Percentiles rank a stretch among this genome's conserved stretches.
These are phyloP conservation scores for Cryptosula pallasiana DNA, from an alignment of 2,888 invertebrate genomes.

Conservation along the genomic window DNA sequence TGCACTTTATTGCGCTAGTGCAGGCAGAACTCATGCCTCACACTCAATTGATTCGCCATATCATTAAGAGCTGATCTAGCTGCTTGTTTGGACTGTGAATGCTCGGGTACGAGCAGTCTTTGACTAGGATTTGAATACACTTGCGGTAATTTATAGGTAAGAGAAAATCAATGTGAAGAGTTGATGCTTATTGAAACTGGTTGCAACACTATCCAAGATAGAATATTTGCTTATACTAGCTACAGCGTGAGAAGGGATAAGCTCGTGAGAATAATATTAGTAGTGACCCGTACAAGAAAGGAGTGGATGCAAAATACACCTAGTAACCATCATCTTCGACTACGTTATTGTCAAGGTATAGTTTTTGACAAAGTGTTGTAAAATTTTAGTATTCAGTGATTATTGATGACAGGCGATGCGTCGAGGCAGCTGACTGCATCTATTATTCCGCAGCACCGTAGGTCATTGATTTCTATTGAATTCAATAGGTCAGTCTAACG, in stretches of 20 bases:
- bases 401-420: too few species aligned
- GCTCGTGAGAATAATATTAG: not conserved
- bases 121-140: slow-evolving; percentile 3
- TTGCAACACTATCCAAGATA: not conserved
- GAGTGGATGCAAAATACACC: too few species aligned
- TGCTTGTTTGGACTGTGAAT: not conserved
- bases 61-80: not conserved
- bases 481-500: not conserved
- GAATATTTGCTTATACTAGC: not conserved
- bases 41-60: too few species aligned
- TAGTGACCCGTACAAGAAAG: too few species aligned
- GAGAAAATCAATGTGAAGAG: slow-evolving; percentile 8
- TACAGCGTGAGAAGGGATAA: not conserved
- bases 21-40: too few species aligned
- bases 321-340: too few species aligned
- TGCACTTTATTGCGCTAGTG: not conserved
- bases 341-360: too few species aligned
- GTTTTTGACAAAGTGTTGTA: too few species aligned
- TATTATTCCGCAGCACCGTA: too few species aligned
- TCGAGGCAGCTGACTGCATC: too few species aligned
- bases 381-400: too few species aligned
- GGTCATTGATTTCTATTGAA: not conserved
- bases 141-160: slow-evolving; percentile 7
- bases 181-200: not conserved
- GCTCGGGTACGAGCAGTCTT: not conserved